Evolutionary conservation across 2,797 vertebrate genomes (phyloP), one percentile per base, ranked within the genome.

Genomic region (Moxostoma hubbsi): DNA sequence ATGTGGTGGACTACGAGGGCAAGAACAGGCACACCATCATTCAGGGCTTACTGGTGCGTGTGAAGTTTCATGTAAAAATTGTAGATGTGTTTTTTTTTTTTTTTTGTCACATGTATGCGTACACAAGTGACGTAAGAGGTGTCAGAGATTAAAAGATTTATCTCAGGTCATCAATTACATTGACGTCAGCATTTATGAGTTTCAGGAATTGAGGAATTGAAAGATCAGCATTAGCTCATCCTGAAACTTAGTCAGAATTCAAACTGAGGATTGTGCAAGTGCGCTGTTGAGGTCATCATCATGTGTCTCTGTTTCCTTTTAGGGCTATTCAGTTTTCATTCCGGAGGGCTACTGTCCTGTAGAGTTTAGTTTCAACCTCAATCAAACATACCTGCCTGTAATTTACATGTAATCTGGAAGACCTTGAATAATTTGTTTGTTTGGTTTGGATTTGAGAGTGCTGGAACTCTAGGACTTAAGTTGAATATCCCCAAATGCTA

Each of bases 1-100:
- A 99, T 84, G 97, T 99, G 91, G 97, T 98, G 49, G 97, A 99
- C 83, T 99, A 99, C 0, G 98, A 99, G 89, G 98, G 98, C 90
- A 98, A 97, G 85, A 96, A 98, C 92, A 93, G 98, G n/a, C 97
- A 98, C 86, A 98, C 96, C 83, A 96, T 99, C 89, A 98, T 98
- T 87, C 98, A 99, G 89, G 96, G 97, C 57, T 93, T 97, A 83
- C 89, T 96, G 95, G 98, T 98, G 92, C 95, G 96, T 82, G 4
- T 50, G 15, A 24, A 3, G 46, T 57, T 50, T 8, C 10, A 36
- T 46, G 16, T 11, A 46, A 8, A 24, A 9, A 12, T 36, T 36
- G 1, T 36, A 36, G 36, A 36, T 36, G 12, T 24, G 36, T 10
- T 71, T n/a, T 18, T 10, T 11, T 2, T 3, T 16, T 10, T 58